A percentile compares a stretch with the other conserved stretches of the same genome.
phyloP scores from a whole-genome alignment of 2,888 invertebrate species.

The Melanchra persicariae region DNA sequence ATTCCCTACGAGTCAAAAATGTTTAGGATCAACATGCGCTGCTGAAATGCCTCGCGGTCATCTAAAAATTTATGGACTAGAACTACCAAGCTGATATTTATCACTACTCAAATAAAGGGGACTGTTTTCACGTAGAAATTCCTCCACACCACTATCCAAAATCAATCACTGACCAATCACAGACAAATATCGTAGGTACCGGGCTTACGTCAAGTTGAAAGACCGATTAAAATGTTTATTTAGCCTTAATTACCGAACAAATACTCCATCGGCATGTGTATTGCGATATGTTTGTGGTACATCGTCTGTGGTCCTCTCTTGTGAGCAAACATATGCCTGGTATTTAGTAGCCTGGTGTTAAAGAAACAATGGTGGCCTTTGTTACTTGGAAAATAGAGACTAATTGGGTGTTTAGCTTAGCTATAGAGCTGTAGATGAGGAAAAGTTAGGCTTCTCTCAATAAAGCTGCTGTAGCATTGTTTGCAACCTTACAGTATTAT shows the following conservation, averaged over 20 bases:
- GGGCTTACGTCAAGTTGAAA: constrained; percentile 81
- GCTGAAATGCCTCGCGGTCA: neutral
- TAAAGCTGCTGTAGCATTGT: neutral
- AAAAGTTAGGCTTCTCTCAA: neutral
- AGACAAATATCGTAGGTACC: constrained; percentile 42
- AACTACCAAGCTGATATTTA: neutral
- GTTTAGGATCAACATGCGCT: neutral
- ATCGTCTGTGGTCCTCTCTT: constrained; percentile 66
- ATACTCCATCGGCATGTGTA: constrained; percentile 73
- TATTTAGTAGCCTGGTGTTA: constrained; percentile 56
- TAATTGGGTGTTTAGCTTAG: constrained; percentile 40
- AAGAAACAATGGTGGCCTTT: constrained; percentile 46
- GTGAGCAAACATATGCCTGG: constrained; percentile 63
- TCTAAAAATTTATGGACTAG: neutral
- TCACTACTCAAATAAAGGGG: neutral
- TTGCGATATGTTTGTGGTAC: constrained; percentile 84
- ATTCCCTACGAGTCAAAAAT: neutral
- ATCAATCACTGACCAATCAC: constrained; percentile 46
- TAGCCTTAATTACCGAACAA: constrained; percentile 87
- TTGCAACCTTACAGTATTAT: no score
- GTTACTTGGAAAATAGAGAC: constrained; percentile 48
- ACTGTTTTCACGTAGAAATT: constrained; percentile 1
- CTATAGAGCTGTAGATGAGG: neutral
- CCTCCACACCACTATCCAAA: constrained; percentile 21
- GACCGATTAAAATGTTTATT: constrained; percentile 84